Percentiles rank a stretch among this genome's conserved stretches.
Conservation (phyloP, 2,797 vertebrate species). For the Echiichthys vipera region DNA sequence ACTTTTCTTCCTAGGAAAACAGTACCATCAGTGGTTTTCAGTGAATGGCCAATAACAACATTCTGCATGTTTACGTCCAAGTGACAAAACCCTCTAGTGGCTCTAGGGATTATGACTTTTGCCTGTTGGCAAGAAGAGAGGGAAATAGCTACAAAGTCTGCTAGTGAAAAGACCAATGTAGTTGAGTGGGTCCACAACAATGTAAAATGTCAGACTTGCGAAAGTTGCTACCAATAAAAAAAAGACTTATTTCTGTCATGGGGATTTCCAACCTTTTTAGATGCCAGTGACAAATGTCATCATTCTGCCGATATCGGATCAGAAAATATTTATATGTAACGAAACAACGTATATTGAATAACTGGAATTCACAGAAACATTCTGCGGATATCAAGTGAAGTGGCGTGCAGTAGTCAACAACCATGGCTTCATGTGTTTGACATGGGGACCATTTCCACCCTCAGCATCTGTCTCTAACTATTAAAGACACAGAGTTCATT, state of each 20-base stretch:
- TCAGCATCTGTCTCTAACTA: slow-evolving; percentile 17
- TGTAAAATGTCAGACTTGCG: too few relatives aligned
- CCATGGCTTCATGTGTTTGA: slow-evolving; percentile 55
- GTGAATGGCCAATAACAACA: neutral
- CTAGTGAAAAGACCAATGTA: too few relatives aligned
- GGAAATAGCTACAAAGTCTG: neutral
- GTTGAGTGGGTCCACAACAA: too few relatives aligned
- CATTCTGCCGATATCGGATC: neutral
- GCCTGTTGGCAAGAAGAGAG: neutral
- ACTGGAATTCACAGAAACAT: neutral
- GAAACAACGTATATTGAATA: too few relatives aligned
- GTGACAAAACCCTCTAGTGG: neutral
- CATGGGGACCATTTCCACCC: slow-evolving; percentile 9
- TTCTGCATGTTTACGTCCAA: neutral
- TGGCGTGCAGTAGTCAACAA: slow-evolving; percentile 4
- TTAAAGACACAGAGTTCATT: slow-evolving; percentile 14
- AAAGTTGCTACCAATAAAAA: too few relatives aligned
- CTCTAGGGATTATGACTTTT: neutral
- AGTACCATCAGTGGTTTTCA: neutral
- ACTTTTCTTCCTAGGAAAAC: too few relatives aligned
- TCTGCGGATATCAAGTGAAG: neutral
- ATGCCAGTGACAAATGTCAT: too few relatives aligned
- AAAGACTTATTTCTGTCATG: too few relatives aligned
- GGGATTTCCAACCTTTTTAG: too few relatives aligned
- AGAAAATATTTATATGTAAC: neutral